phyloP scores from a whole-genome alignment of 2,113 vertebrate genomes.

The Lagopus muta region DNA sequence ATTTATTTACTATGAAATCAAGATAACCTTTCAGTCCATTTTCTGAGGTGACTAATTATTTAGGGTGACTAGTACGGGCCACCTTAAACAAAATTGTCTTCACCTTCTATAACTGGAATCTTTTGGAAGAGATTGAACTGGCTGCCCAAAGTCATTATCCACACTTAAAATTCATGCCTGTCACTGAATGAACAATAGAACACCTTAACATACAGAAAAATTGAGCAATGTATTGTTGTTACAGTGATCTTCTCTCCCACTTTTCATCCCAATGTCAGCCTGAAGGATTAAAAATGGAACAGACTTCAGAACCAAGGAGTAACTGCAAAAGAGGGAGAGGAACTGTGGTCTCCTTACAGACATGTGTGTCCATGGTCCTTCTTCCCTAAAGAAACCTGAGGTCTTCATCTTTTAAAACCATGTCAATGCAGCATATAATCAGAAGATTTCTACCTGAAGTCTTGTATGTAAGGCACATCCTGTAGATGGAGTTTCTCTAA shows the following conservation, averaged over 20 bases:
- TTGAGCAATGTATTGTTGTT: background rate
- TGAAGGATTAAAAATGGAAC: background rate
- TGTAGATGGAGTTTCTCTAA: background rate
- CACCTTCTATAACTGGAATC: background rate
- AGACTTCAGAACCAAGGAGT: background rate
- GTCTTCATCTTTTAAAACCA: background rate
- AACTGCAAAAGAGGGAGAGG: background rate
- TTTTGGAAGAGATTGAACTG: background rate
- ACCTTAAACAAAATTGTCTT: background rate
- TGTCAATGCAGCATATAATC: background rate
- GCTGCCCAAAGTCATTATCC: background rate
- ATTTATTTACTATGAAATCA: conserved; percentile 4
- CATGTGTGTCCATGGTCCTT: background rate
- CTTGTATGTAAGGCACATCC: background rate
- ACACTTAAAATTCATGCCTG: background rate
- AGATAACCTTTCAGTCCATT: background rate
- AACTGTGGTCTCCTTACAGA: background rate
- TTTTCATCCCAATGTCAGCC: background rate
- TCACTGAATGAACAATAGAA: background rate
- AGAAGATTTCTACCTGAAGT: background rate
- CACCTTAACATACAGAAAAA: background rate
- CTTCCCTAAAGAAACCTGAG: background rate
- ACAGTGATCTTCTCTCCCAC: background rate
- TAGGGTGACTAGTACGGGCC: background rate
- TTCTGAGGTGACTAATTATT: background rate